Evolutionary conservation across 2,888 invertebrate genomes (phyloP).

Genomic region (Lycia hirtaria): DNA sequence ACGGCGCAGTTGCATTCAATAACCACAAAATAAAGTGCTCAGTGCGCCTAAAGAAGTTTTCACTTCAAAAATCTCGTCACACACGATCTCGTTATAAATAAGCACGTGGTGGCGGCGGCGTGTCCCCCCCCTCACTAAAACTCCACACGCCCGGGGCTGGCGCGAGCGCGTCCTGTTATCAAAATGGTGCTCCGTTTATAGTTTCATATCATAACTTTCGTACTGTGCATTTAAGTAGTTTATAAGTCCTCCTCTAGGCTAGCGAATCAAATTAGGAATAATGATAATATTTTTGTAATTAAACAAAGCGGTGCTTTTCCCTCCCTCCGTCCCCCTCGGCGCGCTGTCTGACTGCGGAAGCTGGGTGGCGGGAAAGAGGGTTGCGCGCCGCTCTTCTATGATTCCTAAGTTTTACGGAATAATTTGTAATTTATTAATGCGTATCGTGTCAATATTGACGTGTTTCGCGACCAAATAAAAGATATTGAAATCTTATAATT

Average conservation of each 20-base stretch:
- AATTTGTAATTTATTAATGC: conserved; percentile 21
- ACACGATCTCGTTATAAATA: too few relatives aligned
- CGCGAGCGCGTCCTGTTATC: conserved; percentile 42
- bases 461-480: conserved; percentile 13
- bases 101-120: too few relatives aligned
- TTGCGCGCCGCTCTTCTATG: not conserved
- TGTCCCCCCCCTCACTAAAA: not conserved
- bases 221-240: conserved; percentile 71
- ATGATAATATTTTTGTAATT: conserved; percentile 80
- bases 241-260: conserved; percentile 66
- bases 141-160: not conserved
- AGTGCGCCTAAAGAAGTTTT: too few relatives aligned
- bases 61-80: too few relatives aligned
- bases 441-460: conserved; percentile 13
- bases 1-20: too few relatives aligned
- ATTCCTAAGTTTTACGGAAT: conserved; percentile 27
- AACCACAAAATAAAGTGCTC: too few relatives aligned
- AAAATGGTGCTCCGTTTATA: conserved; percentile 80
- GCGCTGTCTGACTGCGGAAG: not conserved
- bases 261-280: conserved; percentile 65
- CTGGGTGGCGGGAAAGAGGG: conserved; percentile 1
- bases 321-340: not conserved
- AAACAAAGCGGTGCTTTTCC: conserved; percentile 18
- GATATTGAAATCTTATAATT: not conserved
- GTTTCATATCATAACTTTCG: conserved; percentile 80